Percentiles rank a stretch among this genome's conserved stretches.
phyloP scores from a whole-genome alignment of 2,113 vertebrate genomes.

The Cinclus mexicanus region DNA sequence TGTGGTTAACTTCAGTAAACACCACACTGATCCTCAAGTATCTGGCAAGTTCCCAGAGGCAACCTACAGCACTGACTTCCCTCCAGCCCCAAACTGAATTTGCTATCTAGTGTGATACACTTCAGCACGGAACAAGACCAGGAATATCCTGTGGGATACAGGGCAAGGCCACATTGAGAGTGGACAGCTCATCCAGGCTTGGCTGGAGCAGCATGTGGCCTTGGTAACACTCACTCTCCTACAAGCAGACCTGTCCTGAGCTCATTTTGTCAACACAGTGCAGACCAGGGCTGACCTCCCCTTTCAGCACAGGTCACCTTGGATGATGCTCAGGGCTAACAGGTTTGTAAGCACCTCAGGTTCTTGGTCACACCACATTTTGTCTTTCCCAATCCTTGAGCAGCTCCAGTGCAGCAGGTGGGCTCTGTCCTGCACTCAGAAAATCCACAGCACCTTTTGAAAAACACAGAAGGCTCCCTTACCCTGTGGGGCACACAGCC shows the following conservation, averaged over 20 bases:
- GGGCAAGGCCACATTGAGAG: background rate
- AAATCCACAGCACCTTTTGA: background rate
- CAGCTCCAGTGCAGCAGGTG: background rate
- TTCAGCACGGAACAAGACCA: background rate
- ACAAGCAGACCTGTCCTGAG: accelerated
- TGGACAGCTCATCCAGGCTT: accelerated
- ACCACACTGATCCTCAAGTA: background rate
- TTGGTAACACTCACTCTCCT: accelerated
- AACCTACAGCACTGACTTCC: background rate
- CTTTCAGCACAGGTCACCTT: background rate
- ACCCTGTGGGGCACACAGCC: accelerated
- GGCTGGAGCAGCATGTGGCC: accelerated
- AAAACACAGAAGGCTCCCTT: background rate
- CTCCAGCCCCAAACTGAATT: background rate
- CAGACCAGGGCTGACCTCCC: background rate
- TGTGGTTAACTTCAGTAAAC: background rate
- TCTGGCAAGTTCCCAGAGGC: background rate
- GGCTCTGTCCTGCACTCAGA: background rate
- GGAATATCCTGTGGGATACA: background rate
- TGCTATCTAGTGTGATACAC: background rate
- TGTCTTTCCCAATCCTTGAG: accelerated
- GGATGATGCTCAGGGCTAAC: background rate
- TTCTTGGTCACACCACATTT: background rate
- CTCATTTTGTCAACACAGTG: background rate
- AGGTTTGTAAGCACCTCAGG: accelerated